These are phyloP conservation scores for Spea bombifrons DNA, from an alignment of 2,113 vertebrate species.

Conservation along the genomic window DNA sequence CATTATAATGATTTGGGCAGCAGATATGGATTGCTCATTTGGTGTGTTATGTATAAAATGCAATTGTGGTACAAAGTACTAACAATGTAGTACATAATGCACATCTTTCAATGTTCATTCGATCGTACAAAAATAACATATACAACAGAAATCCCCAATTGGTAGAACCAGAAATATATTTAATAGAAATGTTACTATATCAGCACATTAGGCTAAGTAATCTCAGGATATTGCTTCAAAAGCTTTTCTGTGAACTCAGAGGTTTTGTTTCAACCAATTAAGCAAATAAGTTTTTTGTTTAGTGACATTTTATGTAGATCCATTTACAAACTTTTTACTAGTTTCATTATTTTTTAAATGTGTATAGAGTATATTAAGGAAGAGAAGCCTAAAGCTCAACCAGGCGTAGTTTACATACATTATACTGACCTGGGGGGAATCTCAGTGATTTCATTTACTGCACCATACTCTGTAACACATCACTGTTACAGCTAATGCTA, in stretches of 20 bases:
- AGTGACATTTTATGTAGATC: neutral
- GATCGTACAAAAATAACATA: too few relatives aligned
- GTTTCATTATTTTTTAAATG: neutral
- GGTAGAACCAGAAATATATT: too few relatives aligned
- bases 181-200: neutral
- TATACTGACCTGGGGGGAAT: conserved; percentile 28
- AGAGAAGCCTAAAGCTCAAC: neutral
- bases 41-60: too few relatives aligned
- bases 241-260: neutral
- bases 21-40: too few relatives aligned
- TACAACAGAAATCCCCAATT: too few relatives aligned
- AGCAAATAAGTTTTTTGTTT: neutral
- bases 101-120: too few relatives aligned
- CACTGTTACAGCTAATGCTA: conserved; percentile 15
- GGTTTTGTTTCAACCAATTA: neutral
- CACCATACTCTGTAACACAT: conserved; percentile 19
- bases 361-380: neutral
- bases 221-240: neutral
- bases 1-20: too few relatives aligned
- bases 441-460: conserved; percentile 29
- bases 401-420: conserved; percentile 7
- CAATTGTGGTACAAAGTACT: too few relatives aligned
- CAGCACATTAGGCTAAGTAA: neutral
- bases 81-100: too few relatives aligned
- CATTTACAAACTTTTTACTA: neutral